Evolutionary conservation across 2,888 invertebrate genomes (phyloP), one percentile per base, ranked within the genome.

Genomic region (Mactromeris polynyma): DNA sequence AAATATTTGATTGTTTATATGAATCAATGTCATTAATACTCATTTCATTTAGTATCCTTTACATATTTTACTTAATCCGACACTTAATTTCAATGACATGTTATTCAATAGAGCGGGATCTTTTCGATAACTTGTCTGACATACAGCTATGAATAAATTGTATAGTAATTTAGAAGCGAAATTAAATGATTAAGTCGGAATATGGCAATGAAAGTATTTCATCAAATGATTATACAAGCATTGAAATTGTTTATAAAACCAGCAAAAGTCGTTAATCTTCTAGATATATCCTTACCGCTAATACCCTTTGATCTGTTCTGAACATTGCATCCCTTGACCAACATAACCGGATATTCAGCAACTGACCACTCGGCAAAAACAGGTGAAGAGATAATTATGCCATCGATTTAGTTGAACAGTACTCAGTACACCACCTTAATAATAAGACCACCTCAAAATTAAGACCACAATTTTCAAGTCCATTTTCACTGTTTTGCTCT

Each of bases 81-180:
- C 58, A 78, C 86, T 82, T 87, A 21, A 82, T 78, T 40, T 54
- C 31, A 73, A 58, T 89, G 89, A 86, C 83, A 89, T 83, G 85
- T 86, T 83, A 86, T 86, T 89, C 86, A 83, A 82, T 64, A 31
- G 69, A n/a, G 54, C 83, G 80, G 51, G 83, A 73, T 46, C 82
- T 69, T 77, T 54, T 31, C 81, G 88, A 89, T 89, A 89, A 89
- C 86, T 40, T 14, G n/a, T 9, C 69, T 89, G 89, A 51, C 89
- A 86, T 11, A 36, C 54, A n/a, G 46, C 19, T 58, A 54, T 69
- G 78, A 54, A 88, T 88, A 78, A 80, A 88, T 81, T 85, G 85
- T 58, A 81, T 40, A 40, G 33, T 85, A 77, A 80, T 54, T 82
- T 64, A 46, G 7, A 73, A 77, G 88, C n/a, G 85, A 88, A 85